Conservation (phyloP, 2,113 vertebrate genomes). For the Micronycteris hirsuta region DNA sequence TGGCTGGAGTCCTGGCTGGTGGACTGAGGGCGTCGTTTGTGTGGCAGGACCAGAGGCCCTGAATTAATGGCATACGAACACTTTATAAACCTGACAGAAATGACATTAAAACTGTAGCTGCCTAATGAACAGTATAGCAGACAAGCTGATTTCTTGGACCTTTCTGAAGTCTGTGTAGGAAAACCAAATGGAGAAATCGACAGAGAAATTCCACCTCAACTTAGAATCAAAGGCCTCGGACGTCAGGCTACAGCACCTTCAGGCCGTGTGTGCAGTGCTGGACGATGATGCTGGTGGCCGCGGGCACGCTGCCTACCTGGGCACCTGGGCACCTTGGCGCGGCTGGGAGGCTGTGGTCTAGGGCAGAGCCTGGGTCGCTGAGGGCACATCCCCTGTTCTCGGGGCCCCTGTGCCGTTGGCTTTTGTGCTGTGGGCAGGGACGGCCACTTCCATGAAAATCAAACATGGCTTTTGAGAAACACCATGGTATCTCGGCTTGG, state of each 20-base stretch:
- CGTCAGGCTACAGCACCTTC: not conserved
- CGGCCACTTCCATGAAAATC: rapidly evolving
- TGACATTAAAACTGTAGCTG: not conserved
- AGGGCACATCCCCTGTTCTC: not conserved
- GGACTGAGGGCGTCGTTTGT: not conserved
- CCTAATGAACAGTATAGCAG: not conserved
- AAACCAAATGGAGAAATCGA: not conserved
- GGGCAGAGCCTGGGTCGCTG: rapidly evolving
- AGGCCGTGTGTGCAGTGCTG: rapidly evolving
- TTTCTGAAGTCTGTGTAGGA: not conserved
- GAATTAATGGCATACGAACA: rapidly evolving
- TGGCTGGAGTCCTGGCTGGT: rapidly evolving
- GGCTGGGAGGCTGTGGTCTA: not conserved
- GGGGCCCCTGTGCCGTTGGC: not conserved
- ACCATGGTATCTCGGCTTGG: not conserved
- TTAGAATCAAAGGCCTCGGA: not conserved
- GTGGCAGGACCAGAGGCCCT: not conserved
- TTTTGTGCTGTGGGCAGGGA: not conserved
- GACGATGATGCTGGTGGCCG: rapidly evolving
- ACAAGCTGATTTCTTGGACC: not conserved
- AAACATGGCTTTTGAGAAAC: rapidly evolving
- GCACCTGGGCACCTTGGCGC: too few species aligned
- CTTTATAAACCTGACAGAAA: not conserved
- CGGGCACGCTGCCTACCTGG: rapidly evolving
- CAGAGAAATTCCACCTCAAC: not conserved